Conservation (phyloP, 2,797 vertebrate species). For the Rallus crepitans region DNA sequence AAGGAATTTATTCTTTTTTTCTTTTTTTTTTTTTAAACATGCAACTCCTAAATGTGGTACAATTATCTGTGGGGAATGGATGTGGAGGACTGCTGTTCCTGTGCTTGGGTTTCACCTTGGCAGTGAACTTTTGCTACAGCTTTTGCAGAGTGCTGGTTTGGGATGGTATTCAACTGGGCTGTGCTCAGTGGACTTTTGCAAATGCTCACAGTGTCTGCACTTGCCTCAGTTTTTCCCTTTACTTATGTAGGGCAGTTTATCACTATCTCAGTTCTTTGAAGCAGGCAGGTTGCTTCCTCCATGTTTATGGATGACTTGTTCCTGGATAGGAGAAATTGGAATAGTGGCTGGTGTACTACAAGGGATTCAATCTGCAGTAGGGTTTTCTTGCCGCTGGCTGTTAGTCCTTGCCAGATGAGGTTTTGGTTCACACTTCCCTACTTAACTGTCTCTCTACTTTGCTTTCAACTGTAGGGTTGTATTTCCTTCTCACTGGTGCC, state of each 20-base stretch:
- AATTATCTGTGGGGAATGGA: neutral
- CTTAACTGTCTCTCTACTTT: neutral
- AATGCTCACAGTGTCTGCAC: neutral
- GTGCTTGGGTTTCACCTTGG: accelerated
- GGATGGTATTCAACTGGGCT: neutral
- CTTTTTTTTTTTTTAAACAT: neutral
- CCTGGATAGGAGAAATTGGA: neutral
- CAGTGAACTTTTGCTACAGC: neutral
- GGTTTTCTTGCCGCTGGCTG: neutral
- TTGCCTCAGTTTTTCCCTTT: neutral
- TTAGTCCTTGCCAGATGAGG: neutral
- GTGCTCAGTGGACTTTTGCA: neutral
- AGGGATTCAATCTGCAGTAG: neutral
- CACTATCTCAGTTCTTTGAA: neutral
- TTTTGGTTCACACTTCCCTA: accelerated
- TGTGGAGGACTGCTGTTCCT: neutral
- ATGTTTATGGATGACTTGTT: neutral
- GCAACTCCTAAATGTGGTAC: neutral
- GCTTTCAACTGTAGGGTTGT: neutral
- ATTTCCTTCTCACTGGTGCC: neutral
- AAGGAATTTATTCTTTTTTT: neutral
- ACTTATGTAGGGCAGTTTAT: neutral
- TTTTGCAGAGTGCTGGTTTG: neutral
- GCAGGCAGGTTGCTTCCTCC: neutral
- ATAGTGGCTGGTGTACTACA: neutral